Evolutionary conservation across 2,113 vertebrate genomes (phyloP), one percentile per base, ranked within the genome.

Genomic region (Columba livia): DNA sequence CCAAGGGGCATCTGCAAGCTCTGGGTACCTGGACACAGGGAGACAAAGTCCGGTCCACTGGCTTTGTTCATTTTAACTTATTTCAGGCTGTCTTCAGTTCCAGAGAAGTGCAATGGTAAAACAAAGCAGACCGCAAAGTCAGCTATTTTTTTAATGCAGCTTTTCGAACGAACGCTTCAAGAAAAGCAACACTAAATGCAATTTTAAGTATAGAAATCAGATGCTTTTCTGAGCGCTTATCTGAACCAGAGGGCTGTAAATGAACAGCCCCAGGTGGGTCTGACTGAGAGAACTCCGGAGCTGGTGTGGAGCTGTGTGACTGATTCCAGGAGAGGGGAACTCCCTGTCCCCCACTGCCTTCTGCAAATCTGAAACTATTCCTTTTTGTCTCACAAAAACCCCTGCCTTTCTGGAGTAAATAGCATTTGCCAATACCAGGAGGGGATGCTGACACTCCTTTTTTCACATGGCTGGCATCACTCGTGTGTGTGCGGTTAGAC

Each of bases 391-490:
- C 34, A 25, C 14, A 57, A 56, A 90, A 28, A 79, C 58, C 28
- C 1, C 11, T 24, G 62, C 61, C 32, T 78, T 85, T 88, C 51
- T 80, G 56, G 69, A 64, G 71, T 69, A 73, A 91, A 88, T 7
- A 80, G 29, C 34, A 53, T 85, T 88, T 90, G 72, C 84, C 82
- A 84, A 70, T 72, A 93, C 32, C 36, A 25, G 56, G 60, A 89
- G 53, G 42, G 84, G 78, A 83, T 88, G 91, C 90, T 97, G 95
- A 96, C 93, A 44, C 42, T 83, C 85, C 36, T 85, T 78, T 96
- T 86, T 91, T 26, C 53, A 81, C 54, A 70, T 0, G 11, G 72
- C 62, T 32, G 19, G 73, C 78, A 86, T 94, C 80, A 91, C 16
- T 93, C 70, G 51, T 14, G 32, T 32, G 38, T 34, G 57, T 60